phyloP scores from a whole-genome alignment of 2,113 vertebrate species.

The Pholis gunnellus region DNA sequence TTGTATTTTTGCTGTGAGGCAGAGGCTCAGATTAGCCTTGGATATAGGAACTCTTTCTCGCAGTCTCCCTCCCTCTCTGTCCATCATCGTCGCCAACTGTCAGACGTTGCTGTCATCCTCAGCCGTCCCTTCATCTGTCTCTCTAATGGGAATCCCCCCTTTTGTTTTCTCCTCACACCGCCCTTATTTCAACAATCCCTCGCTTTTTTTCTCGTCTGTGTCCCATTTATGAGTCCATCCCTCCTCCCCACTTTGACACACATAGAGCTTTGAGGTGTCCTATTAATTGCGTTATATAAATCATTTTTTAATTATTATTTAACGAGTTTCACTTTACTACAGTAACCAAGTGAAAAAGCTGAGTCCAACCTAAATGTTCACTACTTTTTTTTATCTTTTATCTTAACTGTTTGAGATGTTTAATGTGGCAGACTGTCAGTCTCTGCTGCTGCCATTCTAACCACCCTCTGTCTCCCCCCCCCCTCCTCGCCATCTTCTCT shows the following conservation, averaged over 20 bases:
- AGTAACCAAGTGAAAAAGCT: constrained; percentile 3
- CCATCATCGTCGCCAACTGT: constrained; percentile 70
- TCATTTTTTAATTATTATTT: constrained; percentile 35
- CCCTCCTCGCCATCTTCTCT: constrained; percentile 18
- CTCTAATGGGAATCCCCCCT: constrained; percentile 74
- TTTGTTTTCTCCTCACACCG: constrained; percentile 50
- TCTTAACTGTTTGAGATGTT: constrained; percentile 15
- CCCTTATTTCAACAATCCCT: constrained; percentile 49
- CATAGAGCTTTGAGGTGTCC: constrained; percentile 42
- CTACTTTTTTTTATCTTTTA: background rate
- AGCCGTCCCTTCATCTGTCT: constrained; percentile 71
- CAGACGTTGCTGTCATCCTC: constrained; percentile 72
- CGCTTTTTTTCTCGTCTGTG: background rate
- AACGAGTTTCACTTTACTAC: constrained; percentile 5
- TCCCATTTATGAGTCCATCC: constrained; percentile 39
- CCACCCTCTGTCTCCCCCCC: constrained; percentile 7
- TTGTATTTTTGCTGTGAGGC: constrained; percentile 36
- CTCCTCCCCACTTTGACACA: constrained; percentile 32
- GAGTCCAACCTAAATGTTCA: constrained; percentile 15
- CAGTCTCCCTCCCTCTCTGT: constrained; percentile 52
- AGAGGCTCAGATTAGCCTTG: constrained; percentile 40
- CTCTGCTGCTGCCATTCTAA: constrained; percentile 36
- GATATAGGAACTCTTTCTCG: constrained; percentile 50
- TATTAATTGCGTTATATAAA: constrained; percentile 59
- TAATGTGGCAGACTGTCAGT: constrained; percentile 32